phyloP scores from a whole-genome alignment of 2,113 vertebrate species.

The Chitala chitala region DNA sequence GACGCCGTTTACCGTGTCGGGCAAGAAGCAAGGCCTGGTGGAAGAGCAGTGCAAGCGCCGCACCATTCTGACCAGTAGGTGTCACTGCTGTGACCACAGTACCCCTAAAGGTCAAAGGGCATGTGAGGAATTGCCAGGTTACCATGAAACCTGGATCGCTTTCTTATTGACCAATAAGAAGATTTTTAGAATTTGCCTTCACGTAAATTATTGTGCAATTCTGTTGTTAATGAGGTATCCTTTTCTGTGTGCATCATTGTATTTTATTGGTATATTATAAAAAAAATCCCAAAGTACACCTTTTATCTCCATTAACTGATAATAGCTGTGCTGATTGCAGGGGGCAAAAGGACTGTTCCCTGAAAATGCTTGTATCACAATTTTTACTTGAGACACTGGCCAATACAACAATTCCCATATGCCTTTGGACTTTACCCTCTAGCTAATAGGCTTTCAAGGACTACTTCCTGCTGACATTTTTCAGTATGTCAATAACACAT shows the following conservation, averaged over 20 bases:
- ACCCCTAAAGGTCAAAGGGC: too few relatives aligned
- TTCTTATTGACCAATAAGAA: too few relatives aligned
- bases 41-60: constrained; percentile 94
- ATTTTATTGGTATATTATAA: constrained; percentile 45
- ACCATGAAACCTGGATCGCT: too few relatives aligned
- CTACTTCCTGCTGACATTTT: neutral
- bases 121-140: too few relatives aligned
- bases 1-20: constrained; percentile 92
- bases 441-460: neutral
- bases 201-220: neutral
- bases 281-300: constrained; percentile 47
- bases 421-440: neutral
- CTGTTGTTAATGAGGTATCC: neutral
- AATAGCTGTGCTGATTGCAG: neutral
- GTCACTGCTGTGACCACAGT: neutral
- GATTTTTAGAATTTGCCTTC: neutral
- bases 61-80: constrained; percentile 85
- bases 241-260: constrained; percentile 24
- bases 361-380: neutral
- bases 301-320: constrained; percentile 36
- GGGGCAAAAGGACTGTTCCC: neutral
- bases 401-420: neutral
- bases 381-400: neutral
- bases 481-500: neutral
- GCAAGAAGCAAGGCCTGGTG: constrained; percentile 88